Percentiles rank a stretch among this genome's conserved stretches.
Evolutionary conservation across 2,888 invertebrate species (phyloP).

Genomic region (Sepiola atlantica): DNA sequence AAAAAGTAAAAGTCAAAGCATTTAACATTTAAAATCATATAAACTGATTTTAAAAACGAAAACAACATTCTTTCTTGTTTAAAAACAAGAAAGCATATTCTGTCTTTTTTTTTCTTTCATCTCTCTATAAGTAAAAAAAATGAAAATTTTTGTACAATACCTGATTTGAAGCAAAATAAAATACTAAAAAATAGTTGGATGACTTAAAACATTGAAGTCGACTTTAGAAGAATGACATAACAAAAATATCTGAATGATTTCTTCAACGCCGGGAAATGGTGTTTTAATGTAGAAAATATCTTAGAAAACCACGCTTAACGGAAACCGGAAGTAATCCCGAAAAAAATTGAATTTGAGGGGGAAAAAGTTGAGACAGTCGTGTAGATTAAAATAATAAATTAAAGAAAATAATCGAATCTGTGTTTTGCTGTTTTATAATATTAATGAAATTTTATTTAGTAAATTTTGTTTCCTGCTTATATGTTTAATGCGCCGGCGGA

Average conservation of each 20-base stretch:
- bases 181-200: neutral
- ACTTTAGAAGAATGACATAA: neutral
- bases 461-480: neutral
- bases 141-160: neutral
- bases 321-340: neutral
- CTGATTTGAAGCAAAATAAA: neutral
- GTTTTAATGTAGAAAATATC: neutral
- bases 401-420: neutral
- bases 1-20: no score
- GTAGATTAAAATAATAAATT: neutral
- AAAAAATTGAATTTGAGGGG: neutral
- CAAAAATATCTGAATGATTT: neutral
- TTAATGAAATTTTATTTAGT: neutral
- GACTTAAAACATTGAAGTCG: neutral
- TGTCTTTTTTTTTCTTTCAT: no score
- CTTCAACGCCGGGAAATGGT: neutral
- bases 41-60: neutral
- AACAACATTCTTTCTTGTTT: neutral
- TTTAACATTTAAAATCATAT: no score
- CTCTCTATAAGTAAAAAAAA: neutral
- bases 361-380: neutral
- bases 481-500: neutral
- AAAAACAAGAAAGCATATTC: neutral
- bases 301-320: neutral
- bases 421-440: neutral